Percentiles rank a stretch among this genome's conserved stretches.
These are phyloP conservation scores for Chaunax sp. DNA, from an alignment of 2,797 vertebrate genomes.

Conservation along the genomic window DNA sequence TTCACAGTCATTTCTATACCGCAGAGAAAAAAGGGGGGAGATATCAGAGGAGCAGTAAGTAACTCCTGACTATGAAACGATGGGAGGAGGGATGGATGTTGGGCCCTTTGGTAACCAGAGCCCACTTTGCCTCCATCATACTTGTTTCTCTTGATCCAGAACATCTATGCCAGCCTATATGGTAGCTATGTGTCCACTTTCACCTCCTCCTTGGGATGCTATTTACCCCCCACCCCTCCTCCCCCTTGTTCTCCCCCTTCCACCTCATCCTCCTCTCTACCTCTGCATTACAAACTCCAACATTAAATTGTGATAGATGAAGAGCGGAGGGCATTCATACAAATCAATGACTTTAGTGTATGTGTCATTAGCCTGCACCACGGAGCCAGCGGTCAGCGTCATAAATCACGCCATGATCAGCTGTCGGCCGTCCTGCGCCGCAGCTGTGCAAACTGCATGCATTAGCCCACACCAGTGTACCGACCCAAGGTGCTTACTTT, in stretches of 20 bases:
- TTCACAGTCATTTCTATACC: constrained; percentile 86
- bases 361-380: constrained; percentile 99
- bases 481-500: constrained; percentile 50
- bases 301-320: constrained; percentile 99
- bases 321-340: constrained; percentile 99
- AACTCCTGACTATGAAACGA: constrained; percentile 87
- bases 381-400: constrained; percentile 98
- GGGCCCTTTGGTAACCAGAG: constrained; percentile 60
- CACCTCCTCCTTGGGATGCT: constrained; percentile 17
- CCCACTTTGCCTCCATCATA: constrained; percentile 49
- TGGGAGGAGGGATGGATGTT: constrained; percentile 35
- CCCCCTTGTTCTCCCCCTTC: constrained; percentile 24
- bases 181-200: constrained; percentile 4
- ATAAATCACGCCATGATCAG: constrained; percentile 99
- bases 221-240: neutral
- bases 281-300: constrained; percentile 97
- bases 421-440: constrained; percentile 91
- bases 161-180: neutral
- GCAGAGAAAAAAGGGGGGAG: constrained; percentile 82
- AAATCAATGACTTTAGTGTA: constrained; percentile 99
- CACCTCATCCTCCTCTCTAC: constrained; percentile 78
- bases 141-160: constrained; percentile 5
- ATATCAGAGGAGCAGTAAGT: constrained; percentile 94
- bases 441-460: constrained; percentile 80
- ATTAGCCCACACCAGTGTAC: constrained; percentile 79